A percentile compares a stretch with the other conserved stretches of the same genome.
Evolutionary conservation across 2,888 invertebrate species (phyloP).

Genomic region (Meiosimyza decipiens): DNA sequence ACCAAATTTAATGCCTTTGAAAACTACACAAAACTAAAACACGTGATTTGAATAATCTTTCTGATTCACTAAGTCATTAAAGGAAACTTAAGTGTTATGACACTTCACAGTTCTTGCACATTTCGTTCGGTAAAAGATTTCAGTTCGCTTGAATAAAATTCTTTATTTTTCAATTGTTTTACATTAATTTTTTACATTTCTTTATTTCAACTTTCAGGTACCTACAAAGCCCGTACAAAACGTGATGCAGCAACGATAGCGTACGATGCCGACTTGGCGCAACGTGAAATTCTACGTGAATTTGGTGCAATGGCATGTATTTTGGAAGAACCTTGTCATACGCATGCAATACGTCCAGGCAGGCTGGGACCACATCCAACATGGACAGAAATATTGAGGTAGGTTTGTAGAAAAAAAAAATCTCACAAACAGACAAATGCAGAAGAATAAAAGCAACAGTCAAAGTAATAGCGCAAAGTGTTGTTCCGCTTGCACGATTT

Average conservation of each 20-base stretch:
- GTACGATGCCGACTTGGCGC: conserved; percentile 78
- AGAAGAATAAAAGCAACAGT: no score
- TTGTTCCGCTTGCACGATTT: no score
- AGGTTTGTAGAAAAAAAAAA: conserved; percentile 51
- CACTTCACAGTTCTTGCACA: neutral
- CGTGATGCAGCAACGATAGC: conserved; percentile 69
- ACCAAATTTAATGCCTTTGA: no score
- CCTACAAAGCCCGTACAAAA: conserved; percentile 76
- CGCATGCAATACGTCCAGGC: conserved; percentile 63
- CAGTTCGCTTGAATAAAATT: neutral
- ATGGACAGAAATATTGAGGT: conserved; percentile 78
- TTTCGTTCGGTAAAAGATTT: neutral
- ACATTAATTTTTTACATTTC: conserved; percentile 6
- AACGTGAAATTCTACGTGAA: conserved; percentile 81
- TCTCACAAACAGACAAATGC: neutral
- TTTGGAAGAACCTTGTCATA: conserved; percentile 79
- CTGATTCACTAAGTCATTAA: no score
- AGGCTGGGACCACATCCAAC: conserved; percentile 47
- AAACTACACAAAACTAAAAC: no score
- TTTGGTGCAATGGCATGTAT: conserved; percentile 83
- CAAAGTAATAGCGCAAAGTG: no score
- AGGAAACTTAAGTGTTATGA: no score
- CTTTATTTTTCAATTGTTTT: neutral
- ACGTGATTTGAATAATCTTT: no score
- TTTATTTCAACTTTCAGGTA: conserved; percentile 69